Percentiles rank a stretch among this genome's conserved stretches.
phyloP scores from a whole-genome alignment of 2,888 invertebrate species.

The Melanostoma scalare region DNA sequence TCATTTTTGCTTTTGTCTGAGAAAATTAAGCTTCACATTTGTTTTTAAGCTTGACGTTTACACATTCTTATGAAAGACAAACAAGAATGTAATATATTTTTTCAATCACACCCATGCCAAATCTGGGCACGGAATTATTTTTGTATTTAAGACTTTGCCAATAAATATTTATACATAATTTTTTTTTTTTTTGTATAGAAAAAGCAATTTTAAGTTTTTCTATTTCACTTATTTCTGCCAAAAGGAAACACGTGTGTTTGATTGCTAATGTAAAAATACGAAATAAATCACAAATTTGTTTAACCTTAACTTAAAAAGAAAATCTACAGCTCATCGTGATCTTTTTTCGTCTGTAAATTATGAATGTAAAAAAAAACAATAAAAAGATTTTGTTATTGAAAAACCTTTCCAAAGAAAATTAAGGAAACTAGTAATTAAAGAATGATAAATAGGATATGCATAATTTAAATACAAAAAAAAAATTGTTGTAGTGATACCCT shows the following conservation, averaged over 20 bases:
- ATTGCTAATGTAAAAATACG: constrained; percentile 11
- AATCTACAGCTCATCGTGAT: constrained; percentile 67
- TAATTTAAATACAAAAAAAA: constrained; percentile 28
- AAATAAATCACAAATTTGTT: constrained; percentile 3
- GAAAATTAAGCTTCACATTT: constrained; percentile 50
- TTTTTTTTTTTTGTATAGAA: constrained; percentile 47
- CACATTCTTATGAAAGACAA: constrained; percentile 24
- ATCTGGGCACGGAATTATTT: constrained; percentile 20
- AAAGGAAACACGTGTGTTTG: constrained; percentile 23
- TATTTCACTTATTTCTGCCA: constrained; percentile 48
- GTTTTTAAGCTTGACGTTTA: constrained; percentile 42
- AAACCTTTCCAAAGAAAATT: constrained; percentile 66
- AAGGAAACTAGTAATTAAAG: constrained; percentile 38
- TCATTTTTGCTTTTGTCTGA: constrained; percentile 28
- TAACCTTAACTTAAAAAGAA: constrained; percentile 13
- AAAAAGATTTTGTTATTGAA: constrained; percentile 63
- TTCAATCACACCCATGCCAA: constrained; percentile 40
- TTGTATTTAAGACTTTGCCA: constrained; percentile 51
- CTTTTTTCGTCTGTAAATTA: constrained; percentile 61
- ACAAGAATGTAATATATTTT: constrained; percentile 22
- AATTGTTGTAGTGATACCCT: constrained; percentile 51
- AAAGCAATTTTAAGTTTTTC: constrained; percentile 19
- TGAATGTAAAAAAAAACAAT: constrained; percentile 49
- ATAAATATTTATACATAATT: background rate
- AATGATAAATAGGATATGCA: constrained; percentile 23